These are phyloP conservation scores for Malurus splendens DNA, from an alignment of 2,797 vertebrate genomes.

Conservation along the genomic window DNA sequence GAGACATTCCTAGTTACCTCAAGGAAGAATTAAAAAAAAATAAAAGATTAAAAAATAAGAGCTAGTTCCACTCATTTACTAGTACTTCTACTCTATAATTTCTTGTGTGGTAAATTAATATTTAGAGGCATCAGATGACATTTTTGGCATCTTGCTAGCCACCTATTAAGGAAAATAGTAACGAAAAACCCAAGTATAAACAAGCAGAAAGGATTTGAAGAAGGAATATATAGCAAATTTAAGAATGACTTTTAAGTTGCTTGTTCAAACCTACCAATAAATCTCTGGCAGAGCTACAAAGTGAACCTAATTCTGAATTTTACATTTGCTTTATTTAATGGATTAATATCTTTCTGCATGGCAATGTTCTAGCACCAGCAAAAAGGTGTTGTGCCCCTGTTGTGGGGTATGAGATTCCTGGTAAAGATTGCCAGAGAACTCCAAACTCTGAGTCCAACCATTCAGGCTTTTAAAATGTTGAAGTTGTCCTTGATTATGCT, in stretches of 20 bases:
- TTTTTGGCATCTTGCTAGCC: conserved; percentile 16
- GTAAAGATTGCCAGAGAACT: background rate
- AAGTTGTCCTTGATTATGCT: background rate
- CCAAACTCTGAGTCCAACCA: background rate
- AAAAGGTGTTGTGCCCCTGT: background rate
- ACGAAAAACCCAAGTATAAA: background rate
- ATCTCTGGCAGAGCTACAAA: background rate
- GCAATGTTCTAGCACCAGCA: background rate
- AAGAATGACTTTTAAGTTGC: background rate
- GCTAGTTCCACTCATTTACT: background rate
- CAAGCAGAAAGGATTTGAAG: background rate
- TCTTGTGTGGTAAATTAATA: background rate
- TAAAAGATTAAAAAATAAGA: background rate
- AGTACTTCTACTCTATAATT: background rate
- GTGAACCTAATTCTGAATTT: background rate
- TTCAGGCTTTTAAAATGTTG: background rate
- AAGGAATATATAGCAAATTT: background rate
- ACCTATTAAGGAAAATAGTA: background rate
- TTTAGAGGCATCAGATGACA: conserved; percentile 5
- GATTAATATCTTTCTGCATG: background rate
- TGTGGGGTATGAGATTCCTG: background rate
- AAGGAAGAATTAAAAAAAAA: background rate
- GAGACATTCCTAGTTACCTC: background rate
- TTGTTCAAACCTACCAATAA: background rate
- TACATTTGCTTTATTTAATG: background rate